Evolutionary conservation across 2,797 vertebrate species (phyloP), one percentile per base, ranked within the genome.

Genomic region (Cyprinodon diabolis): DNA sequence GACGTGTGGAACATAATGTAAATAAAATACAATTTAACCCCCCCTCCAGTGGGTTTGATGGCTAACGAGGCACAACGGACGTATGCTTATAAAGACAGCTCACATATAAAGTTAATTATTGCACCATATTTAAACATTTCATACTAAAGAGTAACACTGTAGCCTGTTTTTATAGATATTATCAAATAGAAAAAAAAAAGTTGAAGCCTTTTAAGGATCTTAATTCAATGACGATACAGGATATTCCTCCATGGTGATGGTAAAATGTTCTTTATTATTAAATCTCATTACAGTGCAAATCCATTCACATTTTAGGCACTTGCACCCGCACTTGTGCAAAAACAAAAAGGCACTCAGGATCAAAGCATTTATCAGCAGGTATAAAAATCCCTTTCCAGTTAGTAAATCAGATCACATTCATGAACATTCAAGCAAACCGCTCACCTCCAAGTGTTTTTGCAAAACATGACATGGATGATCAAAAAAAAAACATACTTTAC

Each of bases 241-340:
- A 74, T 14, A 15, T 17, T 71, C 19, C 25, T 23, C 13, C 14
- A 75, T 19, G 51, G 8, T 25, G 9, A 0, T 3, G 43, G 63
- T 74, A 25, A 68, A 82, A 83, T 66, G 40, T 52, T 57, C 81
- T 92, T 84, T 78, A 88, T 91, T 88, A 43, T 83, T 77, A 54
- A 83, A 78, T 81, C 73, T 80, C 14, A 54, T 91, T 84, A 86
- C 74, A 93, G 91, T 91, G 75, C 85, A 91, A 87, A 75, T 76
- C 88, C 73, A 90, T 91, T 91, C 87, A 90, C 85, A 91, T 88
- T 87, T 79, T 81, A 92, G 81, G 87, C 87, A 86, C 71, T 37
- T 49, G 74, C 62, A 74, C 80, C 68, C 67, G 5, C 48, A 90
- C 82, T 85, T 85, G 89, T 93, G 91, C 88, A 91, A 91, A 87